Evolutionary conservation across 2,113 vertebrate genomes (phyloP).

Genomic region (Sander vitreus): DNA sequence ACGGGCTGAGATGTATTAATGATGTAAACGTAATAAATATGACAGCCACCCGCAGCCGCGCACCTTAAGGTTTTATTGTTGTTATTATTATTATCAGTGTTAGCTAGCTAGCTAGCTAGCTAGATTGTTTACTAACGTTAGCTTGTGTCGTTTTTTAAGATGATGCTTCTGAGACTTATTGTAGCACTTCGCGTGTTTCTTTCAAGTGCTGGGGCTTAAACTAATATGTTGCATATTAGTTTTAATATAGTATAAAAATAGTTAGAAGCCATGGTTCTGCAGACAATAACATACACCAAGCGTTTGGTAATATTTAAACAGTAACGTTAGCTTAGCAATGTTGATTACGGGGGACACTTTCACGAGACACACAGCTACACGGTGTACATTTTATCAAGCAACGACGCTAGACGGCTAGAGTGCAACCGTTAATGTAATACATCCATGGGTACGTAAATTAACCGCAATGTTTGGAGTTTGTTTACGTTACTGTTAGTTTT

Average conservation of each 20-base stretch:
- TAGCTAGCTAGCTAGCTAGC: not conserved
- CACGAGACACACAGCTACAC: conserved; percentile 54
- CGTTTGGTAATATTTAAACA: not conserved
- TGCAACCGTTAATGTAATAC: no score
- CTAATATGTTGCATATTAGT: no score
- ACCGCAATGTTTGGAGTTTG: rapidly evolving
- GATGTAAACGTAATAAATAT: no score
- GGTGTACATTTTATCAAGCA: not conserved
- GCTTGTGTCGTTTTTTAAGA: not conserved
- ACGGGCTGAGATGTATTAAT: not conserved
- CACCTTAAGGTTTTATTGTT: not conserved
- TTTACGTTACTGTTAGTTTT: no score
- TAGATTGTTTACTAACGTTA: not conserved
- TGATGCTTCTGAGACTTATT: not conserved
- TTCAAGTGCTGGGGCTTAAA: rapidly evolving
- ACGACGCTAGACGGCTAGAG: no score
- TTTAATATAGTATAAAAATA: no score
- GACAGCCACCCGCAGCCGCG: no score
- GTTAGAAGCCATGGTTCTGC: rapidly evolving
- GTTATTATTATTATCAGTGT: not conserved
- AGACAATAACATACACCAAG: not conserved
- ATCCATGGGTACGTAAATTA: rapidly evolving
- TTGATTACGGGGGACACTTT: conserved; percentile 69
- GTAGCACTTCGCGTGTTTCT: no score
- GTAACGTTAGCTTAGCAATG: conserved; percentile 61